Conservation (phyloP, 2,797 vertebrate species). For the Spheniscus humboldti region DNA sequence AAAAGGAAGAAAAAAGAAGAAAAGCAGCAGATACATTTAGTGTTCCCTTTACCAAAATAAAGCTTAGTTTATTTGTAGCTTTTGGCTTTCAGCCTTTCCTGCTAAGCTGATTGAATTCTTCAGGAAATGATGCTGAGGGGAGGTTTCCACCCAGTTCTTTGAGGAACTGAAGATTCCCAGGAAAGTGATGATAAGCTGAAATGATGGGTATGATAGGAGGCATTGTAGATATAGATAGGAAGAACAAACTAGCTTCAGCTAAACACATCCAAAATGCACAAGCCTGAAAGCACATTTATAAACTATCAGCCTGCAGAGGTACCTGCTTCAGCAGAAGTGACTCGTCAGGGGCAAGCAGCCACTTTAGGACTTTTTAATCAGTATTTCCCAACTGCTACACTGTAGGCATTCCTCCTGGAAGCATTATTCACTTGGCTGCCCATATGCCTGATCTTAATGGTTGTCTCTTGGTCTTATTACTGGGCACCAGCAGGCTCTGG, state of each 20-base stretch:
- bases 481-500: not conserved
- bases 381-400: constrained; percentile 8
- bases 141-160: not conserved
- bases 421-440: not conserved
- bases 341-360: not conserved
- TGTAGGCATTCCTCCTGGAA: constrained; percentile 1
- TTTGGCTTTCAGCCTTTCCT: constrained; percentile 2
- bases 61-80: not conserved
- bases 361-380: not conserved
- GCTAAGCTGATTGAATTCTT: not conserved
- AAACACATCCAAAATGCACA: not conserved
- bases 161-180: constrained; percentile 17
- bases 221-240: not conserved
- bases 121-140: not conserved
- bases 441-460: not conserved
- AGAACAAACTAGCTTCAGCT: not conserved
- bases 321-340: constrained; percentile 2
- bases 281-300: not conserved
- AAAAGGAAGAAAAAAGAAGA: not conserved
- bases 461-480: not conserved
- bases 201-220: not conserved
- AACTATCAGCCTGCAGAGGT: not conserved
- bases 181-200: not conserved
- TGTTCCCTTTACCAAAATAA: not conserved
- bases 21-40: not conserved